These are phyloP conservation scores for Salmo trutta DNA, from an alignment of 2,797 vertebrate genomes.

Conservation along the genomic window DNA sequence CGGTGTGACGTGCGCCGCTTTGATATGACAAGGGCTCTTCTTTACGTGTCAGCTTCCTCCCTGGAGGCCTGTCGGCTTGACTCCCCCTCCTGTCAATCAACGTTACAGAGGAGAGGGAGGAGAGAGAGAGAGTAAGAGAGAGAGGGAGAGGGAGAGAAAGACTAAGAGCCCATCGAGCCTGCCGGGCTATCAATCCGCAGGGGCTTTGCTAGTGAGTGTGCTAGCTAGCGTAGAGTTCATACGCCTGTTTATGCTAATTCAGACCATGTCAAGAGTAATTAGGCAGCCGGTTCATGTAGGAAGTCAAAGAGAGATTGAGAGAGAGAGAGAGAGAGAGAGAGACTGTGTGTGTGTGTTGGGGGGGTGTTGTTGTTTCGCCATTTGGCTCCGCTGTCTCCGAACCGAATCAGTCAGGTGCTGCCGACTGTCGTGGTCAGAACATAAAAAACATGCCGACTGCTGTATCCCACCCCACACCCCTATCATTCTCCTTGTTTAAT, in stretches of 20 bases:
- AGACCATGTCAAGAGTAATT: constrained; percentile 35
- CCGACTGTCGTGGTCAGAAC: neutral
- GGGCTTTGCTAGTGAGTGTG: neutral
- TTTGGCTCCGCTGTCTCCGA: constrained; percentile 8
- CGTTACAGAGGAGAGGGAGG: constrained; percentile 23
- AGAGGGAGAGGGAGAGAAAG: neutral
- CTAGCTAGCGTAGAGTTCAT: constrained; percentile 26
- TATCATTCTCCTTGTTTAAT: constrained; percentile 21
- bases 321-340: no score
- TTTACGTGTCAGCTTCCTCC: constrained; percentile 33
- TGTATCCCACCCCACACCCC: neutral
- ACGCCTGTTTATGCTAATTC: constrained; percentile 40
- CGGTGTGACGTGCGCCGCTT: constrained; percentile 18
- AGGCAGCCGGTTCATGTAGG: constrained; percentile 18
- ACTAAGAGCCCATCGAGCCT: neutral
- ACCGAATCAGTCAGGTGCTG: constrained; percentile 16
- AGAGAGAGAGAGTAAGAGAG: neutral
- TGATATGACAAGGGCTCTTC: constrained; percentile 27
- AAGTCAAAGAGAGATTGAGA: neutral
- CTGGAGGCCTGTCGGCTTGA: constrained; percentile 25
- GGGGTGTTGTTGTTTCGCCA: neutral
- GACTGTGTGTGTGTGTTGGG: neutral
- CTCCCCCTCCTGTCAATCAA: constrained; percentile 42
- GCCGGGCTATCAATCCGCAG: neutral
- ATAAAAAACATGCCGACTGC: constrained; percentile 10